Conservation (phyloP, 2,797 vertebrate species). For the Silurus lanzhouensis region DNA sequence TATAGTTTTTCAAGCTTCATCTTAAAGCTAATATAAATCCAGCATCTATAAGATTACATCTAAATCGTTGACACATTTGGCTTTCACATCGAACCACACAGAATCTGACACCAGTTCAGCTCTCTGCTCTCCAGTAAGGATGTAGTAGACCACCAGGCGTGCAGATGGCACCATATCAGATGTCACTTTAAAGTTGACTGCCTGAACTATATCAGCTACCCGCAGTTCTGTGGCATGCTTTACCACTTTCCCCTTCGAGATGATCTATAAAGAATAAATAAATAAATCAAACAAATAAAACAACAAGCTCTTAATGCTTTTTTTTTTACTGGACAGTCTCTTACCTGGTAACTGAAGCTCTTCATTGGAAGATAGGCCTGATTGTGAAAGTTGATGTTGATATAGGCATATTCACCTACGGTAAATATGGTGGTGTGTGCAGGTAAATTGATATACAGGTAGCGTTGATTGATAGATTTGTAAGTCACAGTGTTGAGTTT, state of each 20-base stretch:
- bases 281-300: neutral
- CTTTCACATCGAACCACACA: slow-evolving; percentile 83
- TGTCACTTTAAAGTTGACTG: slow-evolving; percentile 79
- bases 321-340: neutral
- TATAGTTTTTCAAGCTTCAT: neutral
- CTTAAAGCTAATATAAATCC: neutral
- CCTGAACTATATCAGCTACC: slow-evolving; percentile 63
- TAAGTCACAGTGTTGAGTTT: slow-evolving; percentile 76
- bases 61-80: slow-evolving; percentile 82
- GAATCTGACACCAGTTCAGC: slow-evolving; percentile 91
- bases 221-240: slow-evolving; percentile 68
- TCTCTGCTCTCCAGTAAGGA: slow-evolving; percentile 76
- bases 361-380: slow-evolving; percentile 73
- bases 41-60: slow-evolving; percentile 66
- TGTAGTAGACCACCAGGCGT: slow-evolving; percentile 88
- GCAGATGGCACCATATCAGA: slow-evolving; percentile 87
- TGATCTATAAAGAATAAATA: slow-evolving; percentile 65
- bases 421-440: slow-evolving; percentile 61
- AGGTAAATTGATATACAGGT: slow-evolving; percentile 85
- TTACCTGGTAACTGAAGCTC: slow-evolving; percentile 87
- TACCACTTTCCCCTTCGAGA: slow-evolving; percentile 86
- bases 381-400: slow-evolving; percentile 76
- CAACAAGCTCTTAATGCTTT: too few relatives aligned
- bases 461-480: slow-evolving; percentile 82
- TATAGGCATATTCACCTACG: slow-evolving; percentile 70